Conservation (phyloP, 1,140 invertebrate genomes). For the Mya arenaria region DNA sequence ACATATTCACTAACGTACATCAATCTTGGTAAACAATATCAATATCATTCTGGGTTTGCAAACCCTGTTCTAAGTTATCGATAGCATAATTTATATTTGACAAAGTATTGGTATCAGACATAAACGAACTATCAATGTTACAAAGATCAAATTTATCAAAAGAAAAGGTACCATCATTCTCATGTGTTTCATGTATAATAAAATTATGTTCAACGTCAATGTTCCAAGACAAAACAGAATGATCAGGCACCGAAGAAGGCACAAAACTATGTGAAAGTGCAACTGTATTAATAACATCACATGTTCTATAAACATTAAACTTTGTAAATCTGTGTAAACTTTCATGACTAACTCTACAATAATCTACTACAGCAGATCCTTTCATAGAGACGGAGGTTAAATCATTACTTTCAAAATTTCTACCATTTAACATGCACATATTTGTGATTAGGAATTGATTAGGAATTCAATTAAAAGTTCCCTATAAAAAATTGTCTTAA, state of each 20-base stretch:
- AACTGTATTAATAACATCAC: slow-evolving; percentile 30
- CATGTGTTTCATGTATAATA: background rate
- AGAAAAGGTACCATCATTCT: background rate
- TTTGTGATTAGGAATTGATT: slow-evolving; percentile 29
- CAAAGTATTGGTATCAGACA: background rate
- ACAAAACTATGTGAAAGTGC: background rate
- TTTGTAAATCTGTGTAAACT: background rate
- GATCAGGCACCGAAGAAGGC: background rate
- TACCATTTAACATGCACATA: slow-evolving; percentile 46
- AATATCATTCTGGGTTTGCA: slow-evolving; percentile 14
- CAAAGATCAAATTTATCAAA: slow-evolving; percentile 23
- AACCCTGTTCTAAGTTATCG: slow-evolving; percentile 10
- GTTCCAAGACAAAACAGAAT: background rate
- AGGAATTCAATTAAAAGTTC: slow-evolving; percentile 37
- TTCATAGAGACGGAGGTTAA: slow-evolving; percentile 35
- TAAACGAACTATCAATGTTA: slow-evolving; percentile 4
- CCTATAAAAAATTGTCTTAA: slow-evolving; percentile 29
- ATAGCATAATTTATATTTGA: no score
- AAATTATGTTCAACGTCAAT: slow-evolving; percentile 3
- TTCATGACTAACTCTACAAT: slow-evolving; percentile 21
- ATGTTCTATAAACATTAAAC: background rate
- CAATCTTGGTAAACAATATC: slow-evolving; percentile 25
- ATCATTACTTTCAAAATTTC: background rate
- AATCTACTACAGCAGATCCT: slow-evolving; percentile 32
- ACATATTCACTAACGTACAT: no score